These are phyloP conservation scores for Malacoctenus gilli DNA, from an alignment of 2,797 vertebrate species.

Conservation along the genomic window DNA sequence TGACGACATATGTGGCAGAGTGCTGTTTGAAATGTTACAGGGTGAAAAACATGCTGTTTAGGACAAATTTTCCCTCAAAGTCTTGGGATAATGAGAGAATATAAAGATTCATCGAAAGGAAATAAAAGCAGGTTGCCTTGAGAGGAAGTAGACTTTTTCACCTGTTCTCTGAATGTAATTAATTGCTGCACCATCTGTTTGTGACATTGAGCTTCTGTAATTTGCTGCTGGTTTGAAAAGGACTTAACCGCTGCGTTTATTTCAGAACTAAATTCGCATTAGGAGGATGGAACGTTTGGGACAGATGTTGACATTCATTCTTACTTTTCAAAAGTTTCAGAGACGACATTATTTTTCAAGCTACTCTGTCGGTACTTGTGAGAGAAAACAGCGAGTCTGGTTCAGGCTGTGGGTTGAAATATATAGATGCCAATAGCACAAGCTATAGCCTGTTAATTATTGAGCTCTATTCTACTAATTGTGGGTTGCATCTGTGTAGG, in stretches of 20 bases:
- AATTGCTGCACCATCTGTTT: slow-evolving; percentile 31
- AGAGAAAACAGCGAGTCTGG: too few relatives aligned
- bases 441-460: not conserved
- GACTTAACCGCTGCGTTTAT: slow-evolving; percentile 2
- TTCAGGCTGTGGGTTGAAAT: not conserved
- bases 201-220: slow-evolving; percentile 36
- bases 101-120: slow-evolving; percentile 11
- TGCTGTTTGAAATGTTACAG: slow-evolving; percentile 8
- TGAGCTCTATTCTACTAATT: slow-evolving; percentile 50
- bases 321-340: too few relatives aligned
- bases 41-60: too few relatives aligned
- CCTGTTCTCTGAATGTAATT: slow-evolving; percentile 14
- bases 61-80: not conserved
- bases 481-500: slow-evolving; percentile 66
- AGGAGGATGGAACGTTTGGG: too few relatives aligned
- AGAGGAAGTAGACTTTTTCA: too few relatives aligned
- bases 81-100: slow-evolving; percentile 18
- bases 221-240: not conserved
- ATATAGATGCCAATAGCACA: not conserved
- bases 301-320: too few relatives aligned
- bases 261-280: not conserved
- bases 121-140: slow-evolving; percentile 1
- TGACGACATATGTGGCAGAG: slow-evolving; percentile 7
- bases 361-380: too few relatives aligned
- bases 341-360: too few relatives aligned